Evolutionary conservation across 2,797 vertebrate genomes (phyloP).

Genomic region (Scyliorhinus canicula): DNA sequence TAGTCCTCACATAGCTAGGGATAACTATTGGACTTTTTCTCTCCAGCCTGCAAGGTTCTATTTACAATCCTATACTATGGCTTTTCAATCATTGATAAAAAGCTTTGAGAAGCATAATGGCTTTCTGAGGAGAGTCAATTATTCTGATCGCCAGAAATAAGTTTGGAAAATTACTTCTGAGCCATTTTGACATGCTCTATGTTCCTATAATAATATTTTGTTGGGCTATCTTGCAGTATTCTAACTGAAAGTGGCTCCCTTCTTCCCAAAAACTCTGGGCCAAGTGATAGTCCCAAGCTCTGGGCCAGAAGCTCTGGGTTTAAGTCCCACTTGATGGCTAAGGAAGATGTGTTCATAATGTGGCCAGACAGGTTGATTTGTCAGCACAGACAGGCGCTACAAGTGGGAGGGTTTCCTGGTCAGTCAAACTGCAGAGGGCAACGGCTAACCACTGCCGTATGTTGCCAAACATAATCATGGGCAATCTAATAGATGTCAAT

Average conservation of each 20-base stretch:
- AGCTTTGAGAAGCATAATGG: neutral
- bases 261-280: neutral
- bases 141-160: neutral
- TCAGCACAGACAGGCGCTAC: too few species aligned
- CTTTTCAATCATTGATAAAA: neutral
- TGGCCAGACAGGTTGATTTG: too few species aligned
- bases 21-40: neutral
- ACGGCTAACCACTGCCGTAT: too few species aligned
- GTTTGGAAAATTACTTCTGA: neutral
- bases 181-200: neutral
- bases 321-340: too few species aligned
- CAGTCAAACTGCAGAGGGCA: too few species aligned
- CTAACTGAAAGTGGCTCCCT: neutral
- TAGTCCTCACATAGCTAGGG: too few species aligned
- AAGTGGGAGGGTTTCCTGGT: too few species aligned
- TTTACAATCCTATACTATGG: neutral
- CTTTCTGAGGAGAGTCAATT: neutral
- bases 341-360: too few species aligned
- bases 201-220: neutral
- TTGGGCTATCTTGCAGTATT: neutral
- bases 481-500: too few species aligned
- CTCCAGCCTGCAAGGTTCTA: neutral
- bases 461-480: too few species aligned
- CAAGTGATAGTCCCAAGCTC: neutral
- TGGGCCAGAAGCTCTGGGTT: too few species aligned